Base-by-base conservation (phyloP, 2,888 invertebrate genomes). In the Dendrolimus pini region DNA sequence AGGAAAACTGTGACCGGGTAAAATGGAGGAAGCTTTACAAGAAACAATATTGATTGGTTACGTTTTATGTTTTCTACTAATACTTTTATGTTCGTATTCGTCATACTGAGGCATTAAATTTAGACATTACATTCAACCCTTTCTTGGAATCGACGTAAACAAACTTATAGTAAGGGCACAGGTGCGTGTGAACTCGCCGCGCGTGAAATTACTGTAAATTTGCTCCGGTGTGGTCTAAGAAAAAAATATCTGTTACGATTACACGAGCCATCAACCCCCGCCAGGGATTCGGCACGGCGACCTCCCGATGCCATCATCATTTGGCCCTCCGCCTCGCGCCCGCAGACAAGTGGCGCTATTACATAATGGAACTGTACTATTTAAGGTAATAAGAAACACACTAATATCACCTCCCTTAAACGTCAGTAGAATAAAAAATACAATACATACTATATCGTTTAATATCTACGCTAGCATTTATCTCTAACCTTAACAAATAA, bases 181-280 rank as follows among this genome's bases (percentile, higher is more conserved):
- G 80, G 79, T 86, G 87, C 87, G 89, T 88, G 85, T 84, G 85
- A 87, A 83, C 81, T 71, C 77, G 68, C 80, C 77, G 77, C 72
- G 83, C 89, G 86, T 90, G 90, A 90, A 90, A 89, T 90, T 80
- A 80, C 77, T 79, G 83, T 85, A 82, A 83, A 84, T 85, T 84
- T 81, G 79, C 81, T 79, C 76, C 88, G 86, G 90, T 90, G 90
- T 90, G 90, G 89, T 89, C 89, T 80, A 69, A 69, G 76, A 73
- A 82, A 83, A 14, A 77, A 85, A 85, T 81, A 70, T 78, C 47
- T 47, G 77, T 80, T 75, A 80, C 82, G 79, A 85, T 88, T 83
- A 85, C 84, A 85, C 82, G 80, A 83, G 74, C 78, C 80, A 83
- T 85, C 86, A 83, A 87, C 89, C 89, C 88, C 76, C 73, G 75